Percentiles rank a stretch among this genome's conserved stretches.
phyloP scores from a whole-genome alignment of 2,888 invertebrate species.

The Lithophane semibrunnea region DNA sequence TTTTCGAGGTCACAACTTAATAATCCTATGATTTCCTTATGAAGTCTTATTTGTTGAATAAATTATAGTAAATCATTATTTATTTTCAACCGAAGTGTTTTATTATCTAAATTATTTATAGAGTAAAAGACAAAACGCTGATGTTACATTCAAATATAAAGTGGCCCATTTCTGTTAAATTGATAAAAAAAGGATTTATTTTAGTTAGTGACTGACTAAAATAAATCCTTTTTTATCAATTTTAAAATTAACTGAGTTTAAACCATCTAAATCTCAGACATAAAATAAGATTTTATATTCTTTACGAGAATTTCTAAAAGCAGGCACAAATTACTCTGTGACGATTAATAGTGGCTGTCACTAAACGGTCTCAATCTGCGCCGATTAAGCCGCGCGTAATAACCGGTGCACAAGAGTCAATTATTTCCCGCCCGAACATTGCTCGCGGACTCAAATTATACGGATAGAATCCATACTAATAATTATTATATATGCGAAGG shows the following conservation, averaged over 20 bases:
- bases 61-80: background rate
- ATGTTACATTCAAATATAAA: background rate
- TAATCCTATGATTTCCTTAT: conserved; percentile 23
- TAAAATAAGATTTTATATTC: conserved; percentile 27
- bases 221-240: background rate
- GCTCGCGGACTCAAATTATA: conserved; percentile 34
- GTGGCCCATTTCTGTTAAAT: too few relatives aligned
- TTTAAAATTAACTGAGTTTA: conserved; percentile 1
- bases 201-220: too few relatives aligned
- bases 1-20: conserved; percentile 34
- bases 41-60: background rate
- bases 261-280: background rate
- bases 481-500: background rate
- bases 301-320: conserved; percentile 23
- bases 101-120: background rate
- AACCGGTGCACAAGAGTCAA: conserved; percentile 36
- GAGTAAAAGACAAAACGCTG: background rate
- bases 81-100: background rate
- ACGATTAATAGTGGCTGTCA: conserved; percentile 53
- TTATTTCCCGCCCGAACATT: conserved; percentile 39
- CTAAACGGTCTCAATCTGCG: conserved; percentile 50
- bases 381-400: conserved; percentile 49
- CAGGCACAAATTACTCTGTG: conserved; percentile 24
- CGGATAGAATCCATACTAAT: background rate
- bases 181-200: too few relatives aligned